Evolutionary conservation across 2,113 vertebrate species (phyloP).

Genomic region (Pterophyllum scalare): DNA sequence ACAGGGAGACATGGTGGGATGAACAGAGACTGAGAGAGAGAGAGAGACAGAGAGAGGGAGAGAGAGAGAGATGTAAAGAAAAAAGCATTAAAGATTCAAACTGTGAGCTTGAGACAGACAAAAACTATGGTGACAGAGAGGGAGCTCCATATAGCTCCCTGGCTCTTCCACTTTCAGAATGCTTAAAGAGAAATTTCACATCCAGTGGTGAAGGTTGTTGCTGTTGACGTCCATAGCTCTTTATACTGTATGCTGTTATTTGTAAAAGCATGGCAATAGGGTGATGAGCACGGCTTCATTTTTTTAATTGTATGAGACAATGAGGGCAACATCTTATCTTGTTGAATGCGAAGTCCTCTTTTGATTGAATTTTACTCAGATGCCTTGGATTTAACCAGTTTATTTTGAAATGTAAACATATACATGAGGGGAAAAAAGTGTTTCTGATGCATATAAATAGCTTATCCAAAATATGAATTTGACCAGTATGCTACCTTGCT

Average conservation of each 20-base stretch:
- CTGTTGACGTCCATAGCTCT: background rate
- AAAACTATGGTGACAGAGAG: constrained; percentile 20
- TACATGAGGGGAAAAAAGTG: constrained; percentile 21
- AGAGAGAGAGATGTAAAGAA: background rate
- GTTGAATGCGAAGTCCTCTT: background rate
- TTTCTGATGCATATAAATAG: background rate
- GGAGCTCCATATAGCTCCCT: background rate
- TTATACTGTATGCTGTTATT: background rate
- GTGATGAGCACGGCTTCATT: background rate
- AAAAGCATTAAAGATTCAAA: constrained; percentile 46
- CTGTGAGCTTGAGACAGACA: constrained; percentile 28
- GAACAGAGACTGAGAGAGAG: constrained; percentile 1
- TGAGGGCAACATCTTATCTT: background rate
- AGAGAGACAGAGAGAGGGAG: background rate
- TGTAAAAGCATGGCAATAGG: background rate
- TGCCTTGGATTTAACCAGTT: background rate
- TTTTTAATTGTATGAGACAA: background rate
- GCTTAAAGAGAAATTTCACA: constrained; percentile 3
- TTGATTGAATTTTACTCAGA: constrained; percentile 6
- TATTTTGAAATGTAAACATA: constrained; percentile 15
- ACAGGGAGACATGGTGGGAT: background rate
- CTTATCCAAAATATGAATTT: constrained; percentile 1
- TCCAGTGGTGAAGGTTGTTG: background rate
- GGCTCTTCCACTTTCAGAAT: background rate
- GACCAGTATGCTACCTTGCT: background rate